These are phyloP conservation scores for Pseudopleuronectes americanus DNA, from an alignment of 2,797 vertebrate species.

Conservation along the genomic window DNA sequence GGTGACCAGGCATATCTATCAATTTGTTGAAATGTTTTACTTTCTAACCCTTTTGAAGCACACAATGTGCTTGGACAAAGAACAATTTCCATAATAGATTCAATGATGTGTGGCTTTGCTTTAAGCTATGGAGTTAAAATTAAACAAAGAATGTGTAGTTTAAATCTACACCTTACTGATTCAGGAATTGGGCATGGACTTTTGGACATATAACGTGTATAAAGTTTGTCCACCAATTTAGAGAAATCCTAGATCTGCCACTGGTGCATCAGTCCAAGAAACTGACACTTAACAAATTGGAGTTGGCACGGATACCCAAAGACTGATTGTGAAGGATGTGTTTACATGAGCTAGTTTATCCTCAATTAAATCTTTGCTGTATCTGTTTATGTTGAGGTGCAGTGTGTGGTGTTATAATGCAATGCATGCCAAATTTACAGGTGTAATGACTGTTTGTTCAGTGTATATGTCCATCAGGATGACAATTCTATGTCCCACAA, in stretches of 20 bases:
- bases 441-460: constrained; percentile 37
- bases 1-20: constrained; percentile 17
- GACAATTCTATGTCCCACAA: constrained; percentile 42
- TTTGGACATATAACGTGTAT: no score
- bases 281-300: constrained; percentile 59
- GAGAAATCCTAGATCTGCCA: neutral
- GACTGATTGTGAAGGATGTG: constrained; percentile 21
- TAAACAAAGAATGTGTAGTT: no score
- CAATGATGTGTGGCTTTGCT: no score
- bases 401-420: constrained; percentile 1
- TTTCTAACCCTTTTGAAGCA: no score
- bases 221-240: no score
- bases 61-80: no score
- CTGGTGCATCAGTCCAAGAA: constrained; percentile 14
- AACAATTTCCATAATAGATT: no score
- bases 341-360: constrained; percentile 24
- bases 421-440: constrained; percentile 27
- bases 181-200: no score
- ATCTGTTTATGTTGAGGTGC: neutral
- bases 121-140: no score
- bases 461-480: constrained; percentile 44
- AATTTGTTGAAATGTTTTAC: no score
- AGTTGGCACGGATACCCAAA: constrained; percentile 40
- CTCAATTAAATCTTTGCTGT: constrained; percentile 2
- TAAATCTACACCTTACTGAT: no score